phyloP scores from a whole-genome alignment of 2,888 invertebrate species.

The Ctenicera cuprea region DNA sequence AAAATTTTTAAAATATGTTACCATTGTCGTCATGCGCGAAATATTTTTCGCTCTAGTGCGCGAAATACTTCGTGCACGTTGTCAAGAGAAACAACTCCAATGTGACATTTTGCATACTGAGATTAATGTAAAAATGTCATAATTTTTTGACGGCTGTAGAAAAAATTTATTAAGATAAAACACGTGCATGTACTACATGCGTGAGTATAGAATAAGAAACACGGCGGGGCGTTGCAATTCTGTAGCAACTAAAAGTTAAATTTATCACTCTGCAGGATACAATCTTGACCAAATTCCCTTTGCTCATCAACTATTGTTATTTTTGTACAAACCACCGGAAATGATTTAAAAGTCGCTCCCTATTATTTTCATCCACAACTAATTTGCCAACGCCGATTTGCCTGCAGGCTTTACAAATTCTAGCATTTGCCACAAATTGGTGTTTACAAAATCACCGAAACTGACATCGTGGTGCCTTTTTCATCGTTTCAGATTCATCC shows the following conservation, averaged over 20 bases:
- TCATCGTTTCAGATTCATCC: constrained; percentile 18
- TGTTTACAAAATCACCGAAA: constrained; percentile 31
- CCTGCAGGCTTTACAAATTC: constrained; percentile 26
- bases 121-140: too few species aligned
- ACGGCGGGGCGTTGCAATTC: too few species aligned
- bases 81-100: too few species aligned
- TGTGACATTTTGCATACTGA: too few species aligned
- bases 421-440: constrained; percentile 34
- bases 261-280: constrained; percentile 5
- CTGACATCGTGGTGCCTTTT: constrained; percentile 27
- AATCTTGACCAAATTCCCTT: background rate
- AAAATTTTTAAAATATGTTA: too few species aligned
- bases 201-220: too few species aligned
- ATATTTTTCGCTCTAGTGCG: too few species aligned
- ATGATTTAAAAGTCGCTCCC: constrained; percentile 36
- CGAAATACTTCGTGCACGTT: too few species aligned
- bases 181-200: too few species aligned
- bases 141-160: too few species aligned
- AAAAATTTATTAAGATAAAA: too few species aligned
- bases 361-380: constrained; percentile 42
- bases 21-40: too few species aligned
- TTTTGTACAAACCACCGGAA: constrained; percentile 35
- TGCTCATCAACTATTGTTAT: background rate
- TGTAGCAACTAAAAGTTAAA: background rate
- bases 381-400: constrained; percentile 39